Evolutionary conservation across 2,113 vertebrate species (phyloP), one percentile per base, ranked within the genome.

Genomic region (Cnemophilus loriae): DNA sequence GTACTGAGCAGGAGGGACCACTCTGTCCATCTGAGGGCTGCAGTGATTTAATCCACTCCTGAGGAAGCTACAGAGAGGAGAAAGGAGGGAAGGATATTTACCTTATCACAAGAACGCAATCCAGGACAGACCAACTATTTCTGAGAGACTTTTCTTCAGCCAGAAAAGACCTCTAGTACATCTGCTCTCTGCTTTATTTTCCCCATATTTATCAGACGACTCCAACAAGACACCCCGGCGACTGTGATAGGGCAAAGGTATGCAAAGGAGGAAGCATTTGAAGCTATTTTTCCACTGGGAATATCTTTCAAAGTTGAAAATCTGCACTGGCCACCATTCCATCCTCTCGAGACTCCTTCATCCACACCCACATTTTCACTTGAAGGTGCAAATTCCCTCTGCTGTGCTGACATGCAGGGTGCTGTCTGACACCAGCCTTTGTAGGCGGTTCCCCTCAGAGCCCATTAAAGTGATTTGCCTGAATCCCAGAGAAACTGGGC

Each of bases 151-250:
- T 91, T 68, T 44, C 37, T 41, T 78, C 55, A 76, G 3, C 20
- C 63, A 47, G 46, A 22, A 73, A 83, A 63, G 4, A 1, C 23
- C 49, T 80, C 7, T 11, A 74, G 24, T 65, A 16, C 64, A 6
- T 61, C 46, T 37, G 10, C 37, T 70, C 35, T 89, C 35, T 64
- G 44, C 30, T 87, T 28, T 49, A 2, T 67, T 87, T 69, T 83
- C 49, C 67, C 13, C 21, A 26, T 35, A 52, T 56, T 52, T 69
- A 47, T n/a, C 35, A 70, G 26, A 67, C 13, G 28, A 68, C 41
- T 73, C 37, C n/a, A 42, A 23, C 19, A 82, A 76, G 69, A 32
- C 16, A 55, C 7, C 17, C 33, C 0, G 0, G 41, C 24, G 35
- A 49, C 16, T 17, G 13, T 55, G 42, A 8, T 41, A 64, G 24